Evolutionary conservation across 2,888 invertebrate species (phyloP).

Genomic region (Ormia ochracea): DNA sequence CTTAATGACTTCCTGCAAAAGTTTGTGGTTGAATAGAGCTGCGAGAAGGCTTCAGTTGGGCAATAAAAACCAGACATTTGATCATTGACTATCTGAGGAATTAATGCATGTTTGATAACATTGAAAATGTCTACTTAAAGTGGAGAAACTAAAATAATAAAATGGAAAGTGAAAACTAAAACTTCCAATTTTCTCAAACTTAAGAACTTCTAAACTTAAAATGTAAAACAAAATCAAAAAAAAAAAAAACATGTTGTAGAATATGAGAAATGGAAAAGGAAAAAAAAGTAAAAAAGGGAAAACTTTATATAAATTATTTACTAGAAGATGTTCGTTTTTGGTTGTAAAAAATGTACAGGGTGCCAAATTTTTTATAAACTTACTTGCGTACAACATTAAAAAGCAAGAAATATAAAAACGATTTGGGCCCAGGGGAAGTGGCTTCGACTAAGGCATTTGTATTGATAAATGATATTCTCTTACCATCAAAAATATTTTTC

Average conservation of each 20-base stretch:
- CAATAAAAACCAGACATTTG: constrained; percentile 41
- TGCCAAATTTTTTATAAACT: background rate
- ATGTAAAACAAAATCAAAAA: background rate
- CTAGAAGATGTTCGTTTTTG: constrained; percentile 33
- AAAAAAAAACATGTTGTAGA: too few species aligned
- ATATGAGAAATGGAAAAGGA: background rate
- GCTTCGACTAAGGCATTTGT: too few species aligned
- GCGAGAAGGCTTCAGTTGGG: background rate
- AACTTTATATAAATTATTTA: constrained; percentile 35
- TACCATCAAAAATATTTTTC: too few species aligned
- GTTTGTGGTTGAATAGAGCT: background rate
- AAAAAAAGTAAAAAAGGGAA: background rate
- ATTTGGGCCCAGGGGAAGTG: too few species aligned
- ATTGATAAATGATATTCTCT: too few species aligned
- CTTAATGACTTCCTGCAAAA: background rate
- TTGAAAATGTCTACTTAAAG: background rate
- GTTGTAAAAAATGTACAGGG: constrained; percentile 31
- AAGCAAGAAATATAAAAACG: too few species aligned
- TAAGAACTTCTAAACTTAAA: background rate
- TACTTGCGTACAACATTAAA: background rate
- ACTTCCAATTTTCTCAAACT: constrained; percentile 2
- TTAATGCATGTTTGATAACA: constrained; percentile 37
- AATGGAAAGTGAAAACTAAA: constrained; percentile 6
- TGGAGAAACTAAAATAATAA: background rate
- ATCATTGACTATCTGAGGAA: constrained; percentile 47